Conservation (phyloP, 2,797 vertebrate species). For the Linurgus olivaceus region DNA sequence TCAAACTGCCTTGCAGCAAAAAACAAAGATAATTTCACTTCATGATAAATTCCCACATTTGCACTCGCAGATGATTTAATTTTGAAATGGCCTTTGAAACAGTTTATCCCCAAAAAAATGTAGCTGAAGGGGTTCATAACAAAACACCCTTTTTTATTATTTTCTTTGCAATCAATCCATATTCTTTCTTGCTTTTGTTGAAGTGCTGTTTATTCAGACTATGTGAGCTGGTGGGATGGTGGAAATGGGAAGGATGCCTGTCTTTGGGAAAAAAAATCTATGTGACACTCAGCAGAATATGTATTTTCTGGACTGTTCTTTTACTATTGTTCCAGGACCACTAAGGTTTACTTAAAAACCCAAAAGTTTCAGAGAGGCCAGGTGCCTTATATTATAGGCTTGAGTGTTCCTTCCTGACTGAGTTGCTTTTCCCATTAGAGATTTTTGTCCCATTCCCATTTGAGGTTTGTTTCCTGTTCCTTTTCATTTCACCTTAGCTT, state of each 20-base stretch:
- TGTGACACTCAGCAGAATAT: background rate
- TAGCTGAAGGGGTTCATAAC: background rate
- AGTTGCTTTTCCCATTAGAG: constrained; percentile 33
- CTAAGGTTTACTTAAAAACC: background rate
- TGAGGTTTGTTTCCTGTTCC: constrained; percentile 32
- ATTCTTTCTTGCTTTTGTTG: background rate
- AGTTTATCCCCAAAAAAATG: background rate
- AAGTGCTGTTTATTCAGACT: background rate
- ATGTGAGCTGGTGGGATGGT: background rate
- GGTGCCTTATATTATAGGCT: constrained; percentile 31
- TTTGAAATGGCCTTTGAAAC: background rate
- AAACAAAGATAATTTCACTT: background rate
- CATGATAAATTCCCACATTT: background rate
- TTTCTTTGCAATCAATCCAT: background rate
- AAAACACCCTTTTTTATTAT: background rate
- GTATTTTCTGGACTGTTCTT: background rate
- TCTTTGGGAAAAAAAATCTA: background rate
- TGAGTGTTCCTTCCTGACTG: constrained; percentile 5
- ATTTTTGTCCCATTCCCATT: background rate
- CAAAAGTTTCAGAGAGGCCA: background rate
- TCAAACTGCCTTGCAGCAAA: background rate
- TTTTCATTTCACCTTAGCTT: constrained; percentile 37
- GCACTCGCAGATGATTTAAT: background rate
- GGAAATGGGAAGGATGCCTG: background rate
- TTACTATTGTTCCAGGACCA: background rate